Base-by-base conservation (phyloP, 1,140 invertebrate genomes). In the Stratiolaelaps scimitus region DNA sequence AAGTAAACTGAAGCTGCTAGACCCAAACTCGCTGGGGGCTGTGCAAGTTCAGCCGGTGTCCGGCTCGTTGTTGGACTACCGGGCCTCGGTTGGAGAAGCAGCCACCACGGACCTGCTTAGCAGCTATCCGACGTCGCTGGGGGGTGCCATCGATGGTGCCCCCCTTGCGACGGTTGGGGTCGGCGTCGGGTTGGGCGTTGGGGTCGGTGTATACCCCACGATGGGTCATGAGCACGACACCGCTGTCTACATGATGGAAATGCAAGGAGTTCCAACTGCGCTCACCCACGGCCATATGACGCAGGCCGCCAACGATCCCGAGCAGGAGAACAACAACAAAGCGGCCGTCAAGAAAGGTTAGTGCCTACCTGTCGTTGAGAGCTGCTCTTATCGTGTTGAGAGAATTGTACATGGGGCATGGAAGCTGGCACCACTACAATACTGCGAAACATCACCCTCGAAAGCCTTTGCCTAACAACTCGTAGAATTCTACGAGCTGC, bases 271-370 rank as follows among this genome's bases (percentile, higher is more conserved):
- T 19, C 53, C 53, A 29, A 10, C 34, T 10, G 10, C 34, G 10
- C 34, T 40, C 5, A 26, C 15, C 26, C 53, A 60, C 26, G 26
- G 34, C 26, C 53, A 60, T 34, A 23, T 60, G 26, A 29, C 53
- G 26, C 53, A 26, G 17, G 15, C 53, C 15, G 23, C 53, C 15
- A 60, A 60, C 53, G 53, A 60, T 60, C 53, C 53, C 15, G 53
- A 60, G 10, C 53, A 60, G 53, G 53, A 60, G 53, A 60, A 60
- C 53, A 60, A 60, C 23, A 60, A 60, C 23, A 60, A 60, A 23
- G 4, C 53, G 15, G 53, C 23, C 53, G 53, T 34, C 53, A 60
- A 60, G 34, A 60, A 60, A 60, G 53, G 53, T 60, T 15, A 60
- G 53, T 60, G 15, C 53, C 34, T 6, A 48, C 4, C 47, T 28